Base-by-base conservation (phyloP, 2,113 vertebrate genomes). In the Phrynosoma blainvillii region DNA sequence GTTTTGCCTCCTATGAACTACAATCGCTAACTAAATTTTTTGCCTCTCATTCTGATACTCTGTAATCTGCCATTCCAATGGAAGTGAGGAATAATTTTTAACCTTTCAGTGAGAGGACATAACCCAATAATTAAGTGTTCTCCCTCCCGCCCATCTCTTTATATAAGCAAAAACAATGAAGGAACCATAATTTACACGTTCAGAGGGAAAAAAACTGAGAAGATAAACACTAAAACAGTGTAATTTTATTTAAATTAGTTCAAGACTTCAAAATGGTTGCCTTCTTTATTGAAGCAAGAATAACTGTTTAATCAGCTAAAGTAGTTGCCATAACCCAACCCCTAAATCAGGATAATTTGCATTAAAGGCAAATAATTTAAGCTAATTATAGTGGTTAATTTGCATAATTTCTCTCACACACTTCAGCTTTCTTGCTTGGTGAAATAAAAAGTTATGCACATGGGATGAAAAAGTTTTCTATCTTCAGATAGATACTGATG, bases 101-200 rank as follows among this genome's bases (percentile, higher is more conserved):
- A 87, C 89, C 87, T 93, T 92, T 91, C 85, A 96, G 89, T 93
- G 90, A 93, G 71, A 93, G 92, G 90, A 89, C 82, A 91, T 93
- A 93, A 94, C 86, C 90, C 70, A 92, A 83, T 92, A 91, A 93
- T 95, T 96, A 96, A 91, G 85, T 91, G 90, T 89, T 71, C 66
- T 94, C 88, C 90, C 92, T 90, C 85, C 70, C 42, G 88, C 82
- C 84, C 80, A 89, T 82, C 90, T 84, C 66, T 78, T 86, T 92
- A 91, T 85, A 91, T 93, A 93, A 88, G 0, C 3, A 32, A 93
- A 90, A 82, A 85, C 87, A 81, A 93, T 92, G 62, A 93, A 93
- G 91, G 87, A 89, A 30, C 89, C 42, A 40, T 36, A 92, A 93
- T 84, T 82, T 56, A 88, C 92, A 89, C 89, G 73, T 87, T 88